Evolutionary conservation across 1,140 invertebrate species (phyloP).

Genomic region (Sesamia nonagrioides): DNA sequence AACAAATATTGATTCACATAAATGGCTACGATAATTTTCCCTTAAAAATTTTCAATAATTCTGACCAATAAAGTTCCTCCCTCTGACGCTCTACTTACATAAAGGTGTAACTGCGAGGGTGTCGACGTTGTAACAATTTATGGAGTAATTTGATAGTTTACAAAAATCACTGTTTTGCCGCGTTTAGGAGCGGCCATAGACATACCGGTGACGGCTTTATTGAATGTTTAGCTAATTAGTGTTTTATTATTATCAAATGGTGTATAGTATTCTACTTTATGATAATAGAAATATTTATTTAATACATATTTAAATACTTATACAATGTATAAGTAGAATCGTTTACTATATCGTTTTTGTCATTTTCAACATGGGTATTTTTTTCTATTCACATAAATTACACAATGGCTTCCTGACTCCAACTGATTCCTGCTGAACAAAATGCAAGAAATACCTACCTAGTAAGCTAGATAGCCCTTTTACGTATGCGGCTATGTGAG

Average conservation of each 20-base stretch:
- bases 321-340: too few relatives aligned
- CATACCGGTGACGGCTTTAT: conserved; percentile 57
- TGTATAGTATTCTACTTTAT: neutral
- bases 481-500: too few relatives aligned
- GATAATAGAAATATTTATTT: too few relatives aligned
- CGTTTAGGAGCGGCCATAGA: conserved; percentile 51
- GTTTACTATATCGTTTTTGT: too few relatives aligned
- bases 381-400: too few relatives aligned
- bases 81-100: conserved; percentile 51
- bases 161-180: conserved; percentile 67
- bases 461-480: too few relatives aligned
- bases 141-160: conserved; percentile 76
- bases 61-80: conserved; percentile 8
- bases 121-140: conserved; percentile 68
- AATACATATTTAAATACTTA: too few relatives aligned
- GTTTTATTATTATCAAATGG: conserved; percentile 2
- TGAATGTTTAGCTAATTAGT: conserved; percentile 38
- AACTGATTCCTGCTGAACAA: too few relatives aligned
- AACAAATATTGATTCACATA: neutral
- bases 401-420: too few relatives aligned
- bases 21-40: neutral
- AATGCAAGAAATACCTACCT: too few relatives aligned
- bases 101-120: conserved; percentile 67
- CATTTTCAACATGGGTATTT: too few relatives aligned
- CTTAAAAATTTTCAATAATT: neutral